These are phyloP conservation scores for Diplolepis rosae DNA, from an alignment of 2,888 invertebrate genomes.

Conservation along the genomic window DNA sequence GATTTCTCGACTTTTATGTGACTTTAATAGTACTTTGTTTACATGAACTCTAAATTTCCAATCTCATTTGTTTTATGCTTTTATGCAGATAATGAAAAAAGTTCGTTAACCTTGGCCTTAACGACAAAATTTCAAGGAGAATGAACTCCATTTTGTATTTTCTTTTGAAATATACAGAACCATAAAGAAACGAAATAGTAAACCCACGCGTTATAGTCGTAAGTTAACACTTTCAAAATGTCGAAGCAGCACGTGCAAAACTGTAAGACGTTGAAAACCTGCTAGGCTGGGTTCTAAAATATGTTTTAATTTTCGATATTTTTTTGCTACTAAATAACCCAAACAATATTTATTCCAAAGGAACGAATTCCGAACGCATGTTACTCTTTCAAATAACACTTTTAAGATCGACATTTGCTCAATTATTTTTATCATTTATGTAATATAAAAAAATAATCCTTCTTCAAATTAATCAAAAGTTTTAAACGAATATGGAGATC, in stretches of 20 bases:
- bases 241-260: slow-evolving; percentile 13
- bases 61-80: not conserved
- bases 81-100: not conserved
- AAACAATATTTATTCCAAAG: not conserved
- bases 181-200: not conserved
- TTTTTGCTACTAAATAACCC: not conserved
- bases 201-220: slow-evolving; percentile 3
- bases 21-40: slow-evolving; percentile 11
- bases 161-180: not conserved
- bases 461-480: not conserved
- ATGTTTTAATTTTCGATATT: not conserved
- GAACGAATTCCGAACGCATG: not conserved
- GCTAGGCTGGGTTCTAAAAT: not conserved
- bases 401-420: no score
- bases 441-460: not conserved
- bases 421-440: not conserved
- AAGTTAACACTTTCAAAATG: slow-evolving; percentile 3
- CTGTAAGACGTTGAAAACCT: not conserved
- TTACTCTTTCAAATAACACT: not conserved
- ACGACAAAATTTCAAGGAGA: slow-evolving; percentile 20
- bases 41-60: not conserved
- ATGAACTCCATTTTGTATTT: slow-evolving; percentile 6
- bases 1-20: no score
- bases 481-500: not conserved
- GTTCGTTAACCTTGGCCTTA: slow-evolving; percentile 13